Conservation (phyloP, 2,113 vertebrate genomes). For the Orcinus orca region DNA sequence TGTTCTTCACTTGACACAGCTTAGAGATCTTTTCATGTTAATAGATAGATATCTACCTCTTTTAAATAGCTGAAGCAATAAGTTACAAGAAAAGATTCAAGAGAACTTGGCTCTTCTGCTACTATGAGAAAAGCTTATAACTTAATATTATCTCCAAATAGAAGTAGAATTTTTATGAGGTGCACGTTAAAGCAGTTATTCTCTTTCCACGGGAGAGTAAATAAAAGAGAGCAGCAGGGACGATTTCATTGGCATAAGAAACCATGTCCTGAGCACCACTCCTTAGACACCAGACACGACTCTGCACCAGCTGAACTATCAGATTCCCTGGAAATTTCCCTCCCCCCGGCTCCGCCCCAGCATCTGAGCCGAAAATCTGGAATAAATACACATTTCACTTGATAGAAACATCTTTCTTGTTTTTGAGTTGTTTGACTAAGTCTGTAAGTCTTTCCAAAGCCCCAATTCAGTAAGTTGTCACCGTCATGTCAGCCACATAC, state of each 20-base stretch:
- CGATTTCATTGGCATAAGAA: not conserved
- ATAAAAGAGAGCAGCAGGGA: not conserved
- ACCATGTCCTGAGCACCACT: not conserved
- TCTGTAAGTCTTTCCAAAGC: not conserved
- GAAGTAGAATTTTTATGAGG: not conserved
- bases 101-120: not conserved
- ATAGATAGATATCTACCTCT: not conserved
- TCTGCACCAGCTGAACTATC: not conserved
- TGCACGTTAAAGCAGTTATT: not conserved
- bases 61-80: not conserved
- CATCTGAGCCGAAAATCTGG: not conserved
- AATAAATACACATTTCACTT: not conserved
- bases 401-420: not conserved
- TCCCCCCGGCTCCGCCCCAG: not conserved
- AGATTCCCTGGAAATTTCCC: not conserved
- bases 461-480: not conserved
- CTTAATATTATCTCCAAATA: not conserved
- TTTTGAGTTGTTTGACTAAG: not conserved
- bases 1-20: not conserved
- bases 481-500: not conserved
- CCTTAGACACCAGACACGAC: not conserved
- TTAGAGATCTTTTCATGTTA: not conserved
- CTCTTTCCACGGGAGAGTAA: not conserved
- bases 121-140: not conserved
- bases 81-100: not conserved